Evolutionary conservation across 2,113 vertebrate genomes (phyloP), one percentile per base, ranked within the genome.

Genomic region (Otus sunia): DNA sequence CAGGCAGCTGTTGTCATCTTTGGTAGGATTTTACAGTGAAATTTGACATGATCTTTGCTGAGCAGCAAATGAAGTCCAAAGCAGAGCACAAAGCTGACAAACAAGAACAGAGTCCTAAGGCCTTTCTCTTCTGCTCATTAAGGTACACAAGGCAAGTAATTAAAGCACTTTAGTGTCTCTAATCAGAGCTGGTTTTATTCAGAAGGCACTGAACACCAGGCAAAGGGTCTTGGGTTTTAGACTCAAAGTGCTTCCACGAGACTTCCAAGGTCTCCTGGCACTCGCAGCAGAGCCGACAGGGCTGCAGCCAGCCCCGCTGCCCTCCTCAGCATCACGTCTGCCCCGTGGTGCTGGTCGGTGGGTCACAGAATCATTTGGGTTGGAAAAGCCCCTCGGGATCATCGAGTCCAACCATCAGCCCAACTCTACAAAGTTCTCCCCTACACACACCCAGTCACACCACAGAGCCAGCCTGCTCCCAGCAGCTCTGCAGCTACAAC

Each of bases 211-310:
- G n/a, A 87, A 19, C 52, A 53, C 34, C 83, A 82, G 92, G 92
- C 77, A 43, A 85, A 90, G 47, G 58, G 27, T 50, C 82, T 66
- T 20, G 8, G 7, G 41, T 30, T 75, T 76, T 3, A 17, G 50
- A 41, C 15, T 62, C 21, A 2, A 15, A 45, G n/a, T 1, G 14
- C 3, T 93, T 41, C 60, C 4, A 5, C 47, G 19, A 59, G 78
- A 1, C 53, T 91, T 20, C 17, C 30, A 2, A 1, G 9, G 22
- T 2, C 11, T n/a, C 12, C 74, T 56, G 62, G 78, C 86, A 12
- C 34, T 0, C 0, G 1, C 9, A 12, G 41, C 21, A 4, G 19
- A 9, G 74, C 59, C 14, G 41, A 23, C n/a, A 22, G 12, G 6
- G 6, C 2, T 18, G 72, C 36, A 47, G 14, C 17, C 2, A 32